Evolutionary conservation across 1,140 invertebrate genomes (phyloP).

Genomic region (Oryctes rhinoceros): DNA sequence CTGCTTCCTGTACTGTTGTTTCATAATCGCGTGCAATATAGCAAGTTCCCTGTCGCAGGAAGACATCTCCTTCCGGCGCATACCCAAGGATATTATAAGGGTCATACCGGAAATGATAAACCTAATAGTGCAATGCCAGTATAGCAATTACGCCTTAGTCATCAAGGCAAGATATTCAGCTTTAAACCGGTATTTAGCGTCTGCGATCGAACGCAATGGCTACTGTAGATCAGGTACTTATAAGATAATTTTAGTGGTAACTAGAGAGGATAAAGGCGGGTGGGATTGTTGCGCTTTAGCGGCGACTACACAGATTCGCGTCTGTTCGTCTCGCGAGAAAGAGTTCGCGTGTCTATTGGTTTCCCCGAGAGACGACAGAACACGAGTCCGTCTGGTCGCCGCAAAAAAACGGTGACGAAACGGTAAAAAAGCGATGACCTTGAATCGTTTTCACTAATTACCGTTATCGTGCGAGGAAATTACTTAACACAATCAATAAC

Average conservation of each 20-base stretch:
- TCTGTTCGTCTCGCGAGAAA: no score
- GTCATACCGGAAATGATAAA: not conserved
- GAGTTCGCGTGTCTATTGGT: no score
- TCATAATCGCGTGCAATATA: not conserved
- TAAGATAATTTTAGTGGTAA: not conserved
- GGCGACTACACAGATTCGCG: no score
- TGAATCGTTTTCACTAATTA: no score
- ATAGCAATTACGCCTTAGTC: not conserved
- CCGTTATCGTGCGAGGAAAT: no score
- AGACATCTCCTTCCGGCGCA: not conserved
- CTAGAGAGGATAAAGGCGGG: not conserved
- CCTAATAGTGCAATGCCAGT: not conserved
- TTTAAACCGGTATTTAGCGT: not conserved
- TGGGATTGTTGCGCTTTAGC: no score
- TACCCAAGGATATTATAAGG: not conserved
- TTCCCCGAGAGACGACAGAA: no score
- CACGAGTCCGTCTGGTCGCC: no score
- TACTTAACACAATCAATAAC: no score
- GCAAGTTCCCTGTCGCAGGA: not conserved
- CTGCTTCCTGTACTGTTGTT: not conserved
- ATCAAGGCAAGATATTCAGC: not conserved
- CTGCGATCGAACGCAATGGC: not conserved
- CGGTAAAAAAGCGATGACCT: no score
- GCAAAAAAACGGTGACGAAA: no score
- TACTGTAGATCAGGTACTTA: not conserved